phyloP scores from a whole-genome alignment of 2,113 vertebrate species.

The Sylvilagus bachmani region DNA sequence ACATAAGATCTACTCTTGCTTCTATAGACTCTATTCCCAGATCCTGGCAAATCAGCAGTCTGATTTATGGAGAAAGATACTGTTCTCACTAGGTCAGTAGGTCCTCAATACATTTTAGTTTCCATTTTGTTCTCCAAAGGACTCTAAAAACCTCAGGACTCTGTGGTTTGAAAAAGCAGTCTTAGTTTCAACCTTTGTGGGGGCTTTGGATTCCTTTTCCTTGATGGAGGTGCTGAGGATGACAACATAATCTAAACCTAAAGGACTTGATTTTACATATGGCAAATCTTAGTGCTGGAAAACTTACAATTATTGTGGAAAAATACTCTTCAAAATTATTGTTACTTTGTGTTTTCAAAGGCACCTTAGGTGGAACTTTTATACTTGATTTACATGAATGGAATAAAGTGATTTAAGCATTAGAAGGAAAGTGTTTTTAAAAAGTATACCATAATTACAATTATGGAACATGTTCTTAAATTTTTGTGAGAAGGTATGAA shows the following conservation, averaged over 20 bases:
- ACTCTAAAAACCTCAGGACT: background rate
- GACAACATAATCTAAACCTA: background rate
- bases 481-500: background rate
- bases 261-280: background rate
- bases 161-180: background rate
- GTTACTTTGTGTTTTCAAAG: background rate
- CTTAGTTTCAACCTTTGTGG: background rate
- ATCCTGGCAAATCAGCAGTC: constrained; percentile 15
- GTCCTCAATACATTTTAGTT: constrained; percentile 11
- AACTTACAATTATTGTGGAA: constrained; percentile 31
- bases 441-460: background rate
- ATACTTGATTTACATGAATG: constrained; percentile 10
- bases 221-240: background rate
- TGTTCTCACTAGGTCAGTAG: constrained; percentile 5
- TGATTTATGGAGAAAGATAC: background rate
- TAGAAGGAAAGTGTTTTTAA: background rate
- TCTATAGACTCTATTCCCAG: background rate
- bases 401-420: constrained; percentile 39
- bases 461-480: constrained; percentile 21
- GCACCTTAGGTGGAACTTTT: background rate
- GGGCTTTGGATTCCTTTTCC: background rate
- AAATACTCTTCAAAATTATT: constrained; percentile 16
- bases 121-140: background rate
- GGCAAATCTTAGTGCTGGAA: constrained; percentile 35
- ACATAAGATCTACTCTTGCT: background rate